phyloP scores from a whole-genome alignment of 2,888 invertebrate species.

The Sphinx pinastri region DNA sequence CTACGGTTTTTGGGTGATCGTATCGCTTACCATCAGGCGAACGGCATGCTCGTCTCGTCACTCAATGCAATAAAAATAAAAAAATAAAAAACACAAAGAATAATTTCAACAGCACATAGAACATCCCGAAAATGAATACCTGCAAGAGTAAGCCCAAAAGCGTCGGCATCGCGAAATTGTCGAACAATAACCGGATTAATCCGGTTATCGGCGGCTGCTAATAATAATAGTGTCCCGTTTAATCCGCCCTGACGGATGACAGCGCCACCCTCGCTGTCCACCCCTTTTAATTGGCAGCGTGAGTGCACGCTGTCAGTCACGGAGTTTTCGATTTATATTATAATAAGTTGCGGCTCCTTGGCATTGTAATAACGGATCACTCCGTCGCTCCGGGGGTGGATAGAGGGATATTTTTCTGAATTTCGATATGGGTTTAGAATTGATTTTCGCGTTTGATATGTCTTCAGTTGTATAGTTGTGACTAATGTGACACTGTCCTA shows the following conservation, averaged over 20 bases:
- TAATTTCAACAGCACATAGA: neutral
- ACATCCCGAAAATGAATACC: neutral
- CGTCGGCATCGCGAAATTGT: conserved; percentile 23
- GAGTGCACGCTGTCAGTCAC: conserved; percentile 71
- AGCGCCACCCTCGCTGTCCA: conserved; percentile 57
- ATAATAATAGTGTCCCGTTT: conserved; percentile 78
- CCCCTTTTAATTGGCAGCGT: conserved; percentile 81
- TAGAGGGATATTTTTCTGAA: conserved; percentile 12
- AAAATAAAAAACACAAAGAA: neutral
- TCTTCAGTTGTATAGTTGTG: too few relatives aligned
- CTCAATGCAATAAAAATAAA: too few relatives aligned
- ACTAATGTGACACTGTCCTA: too few relatives aligned
- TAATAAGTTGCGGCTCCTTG: conserved; percentile 66
- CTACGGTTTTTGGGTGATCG: too few relatives aligned
- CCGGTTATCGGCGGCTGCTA: conserved; percentile 73
- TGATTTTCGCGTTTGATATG: neutral
- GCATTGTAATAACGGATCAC: conserved; percentile 46
- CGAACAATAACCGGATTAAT: conserved; percentile 64
- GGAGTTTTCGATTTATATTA: conserved; percentile 80
- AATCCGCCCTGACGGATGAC: conserved; percentile 78
- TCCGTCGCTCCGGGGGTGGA: conserved; percentile 37
- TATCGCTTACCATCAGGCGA: too few relatives aligned
- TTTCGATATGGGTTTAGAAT: neutral
- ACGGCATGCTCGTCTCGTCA: too few relatives aligned
- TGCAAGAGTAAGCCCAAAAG: conserved; percentile 3